Conservation (phyloP, 2,113 vertebrate genomes). For the Cisticola juncidis region DNA sequence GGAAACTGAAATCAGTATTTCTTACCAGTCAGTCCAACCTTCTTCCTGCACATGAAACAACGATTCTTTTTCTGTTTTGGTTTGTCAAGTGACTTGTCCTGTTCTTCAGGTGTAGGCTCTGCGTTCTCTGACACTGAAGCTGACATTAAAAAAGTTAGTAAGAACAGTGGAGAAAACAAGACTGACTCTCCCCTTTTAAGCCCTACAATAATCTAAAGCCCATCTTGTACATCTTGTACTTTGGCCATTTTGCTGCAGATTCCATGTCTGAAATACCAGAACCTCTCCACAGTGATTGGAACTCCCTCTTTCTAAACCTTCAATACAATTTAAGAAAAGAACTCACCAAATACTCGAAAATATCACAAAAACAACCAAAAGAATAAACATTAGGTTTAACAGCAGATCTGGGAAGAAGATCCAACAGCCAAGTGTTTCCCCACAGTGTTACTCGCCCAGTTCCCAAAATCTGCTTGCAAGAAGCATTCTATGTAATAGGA, state of each 20-base stretch:
- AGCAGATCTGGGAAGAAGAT: neutral
- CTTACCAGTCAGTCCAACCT: constrained; percentile 90
- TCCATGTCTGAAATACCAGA: neutral
- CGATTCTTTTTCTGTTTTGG: constrained; percentile 88
- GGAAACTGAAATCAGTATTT: neutral
- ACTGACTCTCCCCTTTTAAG: neutral
- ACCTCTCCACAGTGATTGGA: neutral
- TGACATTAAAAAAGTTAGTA: constrained; percentile 37
- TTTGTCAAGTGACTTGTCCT: constrained; percentile 79
- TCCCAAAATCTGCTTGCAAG: neutral
- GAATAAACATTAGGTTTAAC: neutral
- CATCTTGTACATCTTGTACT: neutral
- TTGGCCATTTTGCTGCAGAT: neutral
- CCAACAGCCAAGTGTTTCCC: neutral
- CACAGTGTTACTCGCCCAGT: neutral
- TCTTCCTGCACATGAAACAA: constrained; percentile 89
- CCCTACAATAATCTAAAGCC: neutral
- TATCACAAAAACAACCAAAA: neutral
- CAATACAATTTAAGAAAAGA: neutral
- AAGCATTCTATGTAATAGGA: neutral
- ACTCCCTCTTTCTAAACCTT: neutral
- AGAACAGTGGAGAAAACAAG: neutral
- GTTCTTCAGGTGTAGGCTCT: constrained; percentile 77
- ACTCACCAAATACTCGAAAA: neutral
- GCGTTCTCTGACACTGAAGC: constrained; percentile 75